A percentile compares a stretch with the other conserved stretches of the same genome.
phyloP scores from a whole-genome alignment of 1,140 invertebrate genomes.

The Rhynchophorus ferrugineus region DNA sequence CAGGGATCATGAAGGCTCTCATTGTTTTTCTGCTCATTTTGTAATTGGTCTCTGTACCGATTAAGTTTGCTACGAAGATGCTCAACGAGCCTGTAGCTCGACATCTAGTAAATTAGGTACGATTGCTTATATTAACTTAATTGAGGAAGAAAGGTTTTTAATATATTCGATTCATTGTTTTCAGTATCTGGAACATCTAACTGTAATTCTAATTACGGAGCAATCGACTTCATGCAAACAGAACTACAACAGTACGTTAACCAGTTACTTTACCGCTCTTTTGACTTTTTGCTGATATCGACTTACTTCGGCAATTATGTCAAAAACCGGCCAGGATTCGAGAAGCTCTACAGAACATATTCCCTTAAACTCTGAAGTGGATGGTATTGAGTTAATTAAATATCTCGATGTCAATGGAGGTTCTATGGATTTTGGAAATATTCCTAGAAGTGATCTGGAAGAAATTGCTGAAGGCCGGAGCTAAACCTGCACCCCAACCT shows the following conservation, averaged over 20 bases:
- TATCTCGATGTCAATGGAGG: constrained; percentile 66
- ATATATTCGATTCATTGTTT: background rate
- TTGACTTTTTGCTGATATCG: constrained; percentile 64
- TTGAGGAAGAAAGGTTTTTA: too few relatives aligned
- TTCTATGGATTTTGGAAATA: constrained; percentile 41
- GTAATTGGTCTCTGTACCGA: constrained; percentile 45
- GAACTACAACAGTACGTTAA: constrained; percentile 53
- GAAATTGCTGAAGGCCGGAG: constrained; percentile 19
- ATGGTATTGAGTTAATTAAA: constrained; percentile 65
- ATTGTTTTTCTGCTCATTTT: constrained; percentile 42
- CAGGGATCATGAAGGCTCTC: constrained; percentile 48
- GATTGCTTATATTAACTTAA: too few relatives aligned
- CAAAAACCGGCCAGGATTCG: constrained; percentile 66
- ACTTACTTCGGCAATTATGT: constrained; percentile 70
- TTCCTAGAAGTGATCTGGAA: constrained; percentile 24
- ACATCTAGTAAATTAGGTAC: constrained; percentile 37
- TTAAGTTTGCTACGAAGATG: constrained; percentile 54
- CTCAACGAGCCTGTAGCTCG: constrained; percentile 48
- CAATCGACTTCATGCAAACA: constrained; percentile 44
- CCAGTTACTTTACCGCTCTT: constrained; percentile 60
- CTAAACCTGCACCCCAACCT: constrained; percentile 34
- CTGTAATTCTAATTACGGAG: constrained; percentile 62
- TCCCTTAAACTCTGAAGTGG: constrained; percentile 67
- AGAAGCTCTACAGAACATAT: constrained; percentile 60
- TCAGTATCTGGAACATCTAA: constrained; percentile 38